Evolutionary conservation across 2,113 vertebrate species (phyloP).

Genomic region (Psammodynastes pulverulentus): DNA sequence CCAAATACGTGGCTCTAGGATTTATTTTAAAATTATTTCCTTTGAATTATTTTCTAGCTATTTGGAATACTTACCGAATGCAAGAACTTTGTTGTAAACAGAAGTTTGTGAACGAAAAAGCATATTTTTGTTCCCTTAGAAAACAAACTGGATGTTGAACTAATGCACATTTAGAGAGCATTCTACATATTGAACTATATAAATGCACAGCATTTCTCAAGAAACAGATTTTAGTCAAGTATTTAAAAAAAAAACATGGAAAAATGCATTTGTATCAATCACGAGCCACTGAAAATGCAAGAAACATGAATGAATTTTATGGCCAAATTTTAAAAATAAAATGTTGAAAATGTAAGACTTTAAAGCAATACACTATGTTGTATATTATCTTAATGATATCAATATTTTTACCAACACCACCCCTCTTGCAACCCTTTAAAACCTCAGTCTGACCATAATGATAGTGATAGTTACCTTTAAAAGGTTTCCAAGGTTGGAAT

Average conservation of each 20-base stretch:
- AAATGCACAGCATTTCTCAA: neutral
- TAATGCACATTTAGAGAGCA: neutral
- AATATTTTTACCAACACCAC: neutral
- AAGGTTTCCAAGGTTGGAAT: slow-evolving; percentile 10
- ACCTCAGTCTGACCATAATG: neutral
- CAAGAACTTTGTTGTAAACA: neutral
- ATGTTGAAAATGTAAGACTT: neutral
- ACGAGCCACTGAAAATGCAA: neutral
- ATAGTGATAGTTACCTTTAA: neutral
- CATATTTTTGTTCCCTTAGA: neutral
- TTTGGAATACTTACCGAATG: neutral
- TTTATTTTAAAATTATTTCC: neutral
- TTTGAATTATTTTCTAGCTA: neutral
- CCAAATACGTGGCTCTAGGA: neutral
- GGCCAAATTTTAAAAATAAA: neutral
- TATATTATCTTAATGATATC: neutral
- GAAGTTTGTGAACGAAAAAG: neutral
- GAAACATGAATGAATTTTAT: neutral
- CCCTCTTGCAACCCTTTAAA: neutral
- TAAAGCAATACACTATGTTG: neutral
- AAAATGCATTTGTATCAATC: neutral
- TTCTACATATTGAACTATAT: neutral
- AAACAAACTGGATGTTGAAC: neutral
- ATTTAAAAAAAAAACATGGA: neutral
- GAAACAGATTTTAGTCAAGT: neutral